Conservation (phyloP, 2,797 vertebrate genomes). For the Margarornis squamiger region DNA sequence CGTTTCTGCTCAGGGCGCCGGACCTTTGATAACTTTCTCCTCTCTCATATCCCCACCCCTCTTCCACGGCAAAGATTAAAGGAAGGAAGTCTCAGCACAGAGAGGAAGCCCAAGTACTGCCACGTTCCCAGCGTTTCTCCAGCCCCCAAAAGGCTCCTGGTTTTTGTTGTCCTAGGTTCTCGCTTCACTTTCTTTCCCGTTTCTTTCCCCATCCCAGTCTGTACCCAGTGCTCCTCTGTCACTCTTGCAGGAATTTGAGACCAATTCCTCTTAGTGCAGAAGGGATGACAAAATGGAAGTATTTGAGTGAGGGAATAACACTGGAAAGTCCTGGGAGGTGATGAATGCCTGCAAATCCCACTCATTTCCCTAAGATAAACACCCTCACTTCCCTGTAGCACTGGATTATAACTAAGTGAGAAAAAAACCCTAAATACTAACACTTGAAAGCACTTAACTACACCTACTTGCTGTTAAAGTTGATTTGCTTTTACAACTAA, state of each 20-base stretch:
- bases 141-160: not conserved
- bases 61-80: rapidly evolving
- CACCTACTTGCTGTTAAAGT: not conserved
- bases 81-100: rapidly evolving
- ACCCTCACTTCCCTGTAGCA: not conserved
- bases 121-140: not conserved
- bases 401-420: not conserved
- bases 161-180: not conserved
- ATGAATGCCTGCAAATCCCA: slow-evolving; percentile 36
- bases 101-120: not conserved
- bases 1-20: rapidly evolving
- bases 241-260: not conserved
- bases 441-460: not conserved
- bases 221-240: rapidly evolving
- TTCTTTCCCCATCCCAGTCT: not conserved
- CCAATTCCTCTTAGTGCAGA: not conserved
- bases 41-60: not conserved
- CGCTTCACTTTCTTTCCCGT: rapidly evolving
- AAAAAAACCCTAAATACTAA: not conserved
- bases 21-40: not conserved
- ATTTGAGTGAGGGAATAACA: not conserved
- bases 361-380: slow-evolving; percentile 43
- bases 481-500: slow-evolving; percentile 28
- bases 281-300: not conserved
- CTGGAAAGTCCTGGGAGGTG: not conserved